These are phyloP conservation scores for Bombus fervidus DNA, from an alignment of 1,140 invertebrate species.

Conservation along the genomic window DNA sequence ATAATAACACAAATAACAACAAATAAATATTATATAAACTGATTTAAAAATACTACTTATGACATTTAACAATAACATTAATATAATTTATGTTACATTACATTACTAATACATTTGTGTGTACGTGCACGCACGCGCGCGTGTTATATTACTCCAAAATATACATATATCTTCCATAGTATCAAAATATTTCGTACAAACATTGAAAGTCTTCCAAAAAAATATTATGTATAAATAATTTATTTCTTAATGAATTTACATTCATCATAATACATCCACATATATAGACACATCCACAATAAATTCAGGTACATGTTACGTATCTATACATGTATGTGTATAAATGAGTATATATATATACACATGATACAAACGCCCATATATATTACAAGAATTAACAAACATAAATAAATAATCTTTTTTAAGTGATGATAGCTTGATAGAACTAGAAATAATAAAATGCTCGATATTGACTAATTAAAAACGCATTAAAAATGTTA, in stretches of 20 bases:
- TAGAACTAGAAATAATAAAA: conserved; percentile 14
- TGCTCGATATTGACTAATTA: background rate
- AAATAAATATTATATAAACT: background rate
- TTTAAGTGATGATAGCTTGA: conserved; percentile 18
- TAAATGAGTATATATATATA: background rate
- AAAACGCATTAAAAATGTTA: background rate
- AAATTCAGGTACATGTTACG: background rate
- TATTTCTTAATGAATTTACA: background rate
- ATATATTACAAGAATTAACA: background rate
- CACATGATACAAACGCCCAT: background rate
- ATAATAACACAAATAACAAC: background rate
- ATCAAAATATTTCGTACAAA: background rate
- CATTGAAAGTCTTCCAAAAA: background rate
- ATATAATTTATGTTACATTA: background rate
- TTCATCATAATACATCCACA: background rate
- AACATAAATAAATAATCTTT: background rate
- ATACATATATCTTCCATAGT: background rate
- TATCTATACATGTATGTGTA: background rate
- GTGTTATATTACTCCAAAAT: no score
- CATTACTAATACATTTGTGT: background rate
- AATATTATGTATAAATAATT: background rate
- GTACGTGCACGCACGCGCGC: background rate
- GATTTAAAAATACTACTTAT: background rate
- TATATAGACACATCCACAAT: background rate
- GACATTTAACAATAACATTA: background rate